phyloP scores from a whole-genome alignment of 2,113 vertebrate species.

The Bostrychus sinensis region DNA sequence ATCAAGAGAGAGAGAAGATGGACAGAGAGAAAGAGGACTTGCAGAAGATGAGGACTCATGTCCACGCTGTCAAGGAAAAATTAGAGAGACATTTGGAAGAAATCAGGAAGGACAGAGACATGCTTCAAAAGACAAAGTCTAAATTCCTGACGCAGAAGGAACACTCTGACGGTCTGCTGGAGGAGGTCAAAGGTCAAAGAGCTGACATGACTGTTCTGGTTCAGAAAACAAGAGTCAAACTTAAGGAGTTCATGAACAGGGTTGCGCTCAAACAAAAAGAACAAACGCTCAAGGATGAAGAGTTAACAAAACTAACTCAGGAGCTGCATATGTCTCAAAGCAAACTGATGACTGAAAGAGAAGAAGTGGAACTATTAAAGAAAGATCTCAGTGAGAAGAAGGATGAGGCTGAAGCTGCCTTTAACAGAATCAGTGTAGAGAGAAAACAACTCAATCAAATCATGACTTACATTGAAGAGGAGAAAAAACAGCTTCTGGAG shows the following conservation, averaged over 20 bases:
- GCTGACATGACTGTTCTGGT: neutral
- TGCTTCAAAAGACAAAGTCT: neutral
- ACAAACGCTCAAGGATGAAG: neutral
- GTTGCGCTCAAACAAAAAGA: neutral
- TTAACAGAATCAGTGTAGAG: neutral
- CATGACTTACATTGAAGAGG: neutral
- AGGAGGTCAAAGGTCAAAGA: neutral
- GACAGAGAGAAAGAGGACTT: neutral
- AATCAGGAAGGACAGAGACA: neutral
- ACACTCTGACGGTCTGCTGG: neutral
- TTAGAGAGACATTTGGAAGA: neutral
- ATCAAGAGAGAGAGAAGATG: neutral
- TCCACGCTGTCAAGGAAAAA: neutral
- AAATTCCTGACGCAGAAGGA: neutral
- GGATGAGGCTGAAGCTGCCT: neutral
- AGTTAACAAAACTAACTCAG: neutral
- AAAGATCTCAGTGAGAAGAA: neutral
- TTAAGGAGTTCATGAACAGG: neutral
- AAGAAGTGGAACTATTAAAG: neutral
- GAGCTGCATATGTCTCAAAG: neutral
- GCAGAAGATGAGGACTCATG: neutral
- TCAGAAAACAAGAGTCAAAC: slow-evolving; percentile 4
- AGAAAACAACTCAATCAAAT: neutral
- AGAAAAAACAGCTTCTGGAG: neutral
- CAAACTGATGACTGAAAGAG: neutral